phyloP scores from a whole-genome alignment of 2,797 vertebrate genomes.

The Mallotus villosus region DNA sequence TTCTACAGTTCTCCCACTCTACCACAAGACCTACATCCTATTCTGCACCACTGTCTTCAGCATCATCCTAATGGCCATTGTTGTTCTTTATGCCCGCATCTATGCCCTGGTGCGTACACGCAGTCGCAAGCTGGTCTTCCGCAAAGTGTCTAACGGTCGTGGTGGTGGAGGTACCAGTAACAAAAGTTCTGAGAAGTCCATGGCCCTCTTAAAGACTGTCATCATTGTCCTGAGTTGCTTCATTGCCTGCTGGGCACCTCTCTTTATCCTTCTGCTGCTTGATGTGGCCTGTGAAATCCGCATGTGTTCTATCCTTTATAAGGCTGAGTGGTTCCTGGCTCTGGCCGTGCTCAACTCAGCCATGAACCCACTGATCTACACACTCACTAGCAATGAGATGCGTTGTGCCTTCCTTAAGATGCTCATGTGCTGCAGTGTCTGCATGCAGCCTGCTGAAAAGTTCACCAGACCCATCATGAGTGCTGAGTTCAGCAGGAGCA shows the following conservation, averaged over 20 bases:
- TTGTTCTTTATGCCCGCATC: conserved; percentile 92
- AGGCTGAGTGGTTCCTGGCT: conserved; percentile 94
- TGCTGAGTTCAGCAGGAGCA: conserved; percentile 94
- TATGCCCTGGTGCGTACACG: conserved; percentile 90
- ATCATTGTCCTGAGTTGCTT: conserved; percentile 96
- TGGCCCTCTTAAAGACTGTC: conserved; percentile 95
- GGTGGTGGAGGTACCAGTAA: conserved; percentile 77
- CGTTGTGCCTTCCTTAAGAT: conserved; percentile 91
- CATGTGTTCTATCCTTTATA: conserved; percentile 85
- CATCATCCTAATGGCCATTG: conserved; percentile 89
- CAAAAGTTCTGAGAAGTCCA: conserved; percentile 92
- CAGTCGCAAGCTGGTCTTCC: conserved; percentile 90
- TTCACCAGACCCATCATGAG: conserved; percentile 86
- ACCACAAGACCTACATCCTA: conserved; percentile 97
- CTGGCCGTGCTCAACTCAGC: conserved; percentile 95
- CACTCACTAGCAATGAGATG: conserved; percentile 97
- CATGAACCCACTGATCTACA: conserved; percentile 97
- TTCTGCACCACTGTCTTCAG: conserved; percentile 97
- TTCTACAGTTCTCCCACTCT: conserved; percentile 94
- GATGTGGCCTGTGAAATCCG: conserved; percentile 90
- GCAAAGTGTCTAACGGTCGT: conserved; percentile 85
- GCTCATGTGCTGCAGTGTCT: conserved; percentile 84
- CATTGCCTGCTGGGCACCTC: conserved; percentile 95
- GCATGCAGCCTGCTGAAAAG: conserved; percentile 75
- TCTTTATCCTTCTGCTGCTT: conserved; percentile 92